Percentiles rank a stretch among this genome's conserved stretches.
phyloP scores from a whole-genome alignment of 2,113 vertebrate genomes.

The Dendrocopos noguchii region DNA sequence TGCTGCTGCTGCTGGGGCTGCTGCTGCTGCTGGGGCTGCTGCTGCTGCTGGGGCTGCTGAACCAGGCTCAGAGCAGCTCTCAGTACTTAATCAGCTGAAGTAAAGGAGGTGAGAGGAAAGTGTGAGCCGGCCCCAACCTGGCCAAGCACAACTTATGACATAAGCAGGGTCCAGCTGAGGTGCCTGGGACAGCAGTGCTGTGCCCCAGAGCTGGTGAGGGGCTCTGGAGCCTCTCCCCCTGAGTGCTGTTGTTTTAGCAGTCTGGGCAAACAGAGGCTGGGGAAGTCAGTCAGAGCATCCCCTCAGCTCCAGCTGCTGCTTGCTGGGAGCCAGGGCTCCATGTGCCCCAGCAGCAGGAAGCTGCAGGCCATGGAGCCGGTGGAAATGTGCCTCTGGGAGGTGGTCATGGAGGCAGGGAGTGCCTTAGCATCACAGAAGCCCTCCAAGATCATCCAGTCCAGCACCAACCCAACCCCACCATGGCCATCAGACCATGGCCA shows the following conservation, averaged over 20 bases:
- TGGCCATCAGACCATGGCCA: no score
- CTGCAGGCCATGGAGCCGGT: fast-evolving
- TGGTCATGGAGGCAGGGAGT: background rate
- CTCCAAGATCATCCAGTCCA: no score
- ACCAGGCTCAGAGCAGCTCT: background rate
- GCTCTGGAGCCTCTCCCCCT: background rate
- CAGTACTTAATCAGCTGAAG: slow-evolving; percentile 20
- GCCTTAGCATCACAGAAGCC: background rate
- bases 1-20: background rate
- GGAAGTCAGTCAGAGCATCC: background rate
- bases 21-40: no score
- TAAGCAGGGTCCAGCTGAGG: background rate
- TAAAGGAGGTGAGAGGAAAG: slow-evolving; percentile 43
- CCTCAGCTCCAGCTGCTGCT: background rate
- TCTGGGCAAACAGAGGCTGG: background rate
- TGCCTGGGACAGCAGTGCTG: background rate
- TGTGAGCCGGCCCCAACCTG: background rate
- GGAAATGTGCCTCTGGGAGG: background rate
- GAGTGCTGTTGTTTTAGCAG: background rate
- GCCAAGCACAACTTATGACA: slow-evolving; percentile 35
- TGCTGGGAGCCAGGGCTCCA: background rate
- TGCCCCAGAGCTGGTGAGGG: background rate
- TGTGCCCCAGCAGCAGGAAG: background rate
- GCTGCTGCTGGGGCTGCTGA: background rate
- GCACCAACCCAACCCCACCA: no score